phyloP scores from a whole-genome alignment of 2,797 vertebrate genomes.

The Bovichtus diacanthus region DNA sequence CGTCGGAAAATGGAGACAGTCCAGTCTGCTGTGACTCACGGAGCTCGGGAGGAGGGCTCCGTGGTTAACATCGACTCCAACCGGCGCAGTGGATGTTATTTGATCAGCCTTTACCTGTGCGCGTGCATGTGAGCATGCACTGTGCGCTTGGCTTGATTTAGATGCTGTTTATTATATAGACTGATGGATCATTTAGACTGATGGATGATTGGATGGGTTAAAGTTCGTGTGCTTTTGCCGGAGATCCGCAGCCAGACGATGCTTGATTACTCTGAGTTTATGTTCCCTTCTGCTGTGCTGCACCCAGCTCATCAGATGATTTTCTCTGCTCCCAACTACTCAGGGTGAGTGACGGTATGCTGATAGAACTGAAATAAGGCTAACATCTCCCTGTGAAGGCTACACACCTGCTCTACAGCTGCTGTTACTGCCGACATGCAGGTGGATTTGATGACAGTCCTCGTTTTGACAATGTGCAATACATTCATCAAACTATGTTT shows the following conservation, averaged over 20 bases:
- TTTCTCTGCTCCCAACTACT: constrained; percentile 4
- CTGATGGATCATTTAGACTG: not conserved
- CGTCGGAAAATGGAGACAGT: not conserved
- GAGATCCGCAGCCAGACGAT: constrained; percentile 34
- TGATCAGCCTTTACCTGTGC: constrained; percentile 2
- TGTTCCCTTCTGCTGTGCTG: constrained; percentile 1
- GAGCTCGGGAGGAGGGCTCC: not conserved
- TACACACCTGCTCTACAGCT: constrained; percentile 1
- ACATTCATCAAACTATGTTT: not conserved
- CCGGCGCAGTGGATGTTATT: not conserved
- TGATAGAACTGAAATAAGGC: not conserved
- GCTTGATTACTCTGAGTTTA: constrained; percentile 31
- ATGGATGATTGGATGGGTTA: not conserved
- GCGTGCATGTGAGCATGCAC: not conserved
- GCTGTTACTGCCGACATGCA: not conserved
- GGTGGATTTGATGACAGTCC: not conserved
- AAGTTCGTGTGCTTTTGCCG: constrained; percentile 3
- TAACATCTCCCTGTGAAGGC: not conserved
- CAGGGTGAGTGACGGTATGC: constrained; percentile 32
- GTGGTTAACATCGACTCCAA: not conserved
- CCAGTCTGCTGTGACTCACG: not conserved
- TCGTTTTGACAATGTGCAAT: not conserved
- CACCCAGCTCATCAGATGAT: constrained; percentile 29
- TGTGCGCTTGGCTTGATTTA: constrained; percentile 15
- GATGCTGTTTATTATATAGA: not conserved